Conservation (phyloP, 2,888 invertebrate genomes). For the Onthophagus sagittarius region DNA sequence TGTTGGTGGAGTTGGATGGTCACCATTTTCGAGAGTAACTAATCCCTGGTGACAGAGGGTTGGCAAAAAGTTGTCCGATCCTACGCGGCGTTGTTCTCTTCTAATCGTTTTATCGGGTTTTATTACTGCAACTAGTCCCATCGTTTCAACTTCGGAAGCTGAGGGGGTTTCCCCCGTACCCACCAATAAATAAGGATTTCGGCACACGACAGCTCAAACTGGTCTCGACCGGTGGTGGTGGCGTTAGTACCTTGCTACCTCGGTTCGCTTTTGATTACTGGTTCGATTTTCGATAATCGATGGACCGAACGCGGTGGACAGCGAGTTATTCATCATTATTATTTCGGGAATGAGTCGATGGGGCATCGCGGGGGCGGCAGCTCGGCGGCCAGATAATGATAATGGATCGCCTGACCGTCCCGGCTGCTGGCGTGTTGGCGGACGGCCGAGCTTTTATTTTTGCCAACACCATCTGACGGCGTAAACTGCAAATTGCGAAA, state of each 20-base stretch:
- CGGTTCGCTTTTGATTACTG: not conserved
- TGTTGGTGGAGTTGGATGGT: not conserved
- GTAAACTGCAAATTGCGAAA: not conserved
- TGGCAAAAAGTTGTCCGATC: not conserved
- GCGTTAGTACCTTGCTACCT: not conserved
- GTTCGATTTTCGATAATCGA: not conserved
- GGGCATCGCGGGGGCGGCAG: not conserved
- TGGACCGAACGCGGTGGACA: not conserved
- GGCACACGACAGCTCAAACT: not conserved
- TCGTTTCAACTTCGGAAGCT: not conserved
- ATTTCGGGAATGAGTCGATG: slow-evolving; percentile 4
- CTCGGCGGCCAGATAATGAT: slow-evolving; percentile 27
- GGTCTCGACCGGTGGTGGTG: not conserved
- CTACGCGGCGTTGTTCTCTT: not conserved
- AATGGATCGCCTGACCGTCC: slow-evolving; percentile 25
- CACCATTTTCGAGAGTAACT: not conserved
- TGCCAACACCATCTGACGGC: not conserved
- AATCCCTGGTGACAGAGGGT: not conserved
- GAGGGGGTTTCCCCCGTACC: not conserved
- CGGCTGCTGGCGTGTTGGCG: not conserved
- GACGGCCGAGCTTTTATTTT: not conserved
- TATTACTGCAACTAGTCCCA: not conserved
- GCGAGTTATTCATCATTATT: slow-evolving; percentile 12
- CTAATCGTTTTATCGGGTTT: not conserved
- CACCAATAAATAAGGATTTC: not conserved